phyloP scores from a whole-genome alignment of 2,888 invertebrate genomes.

The Podotricha telesiphe region DNA sequence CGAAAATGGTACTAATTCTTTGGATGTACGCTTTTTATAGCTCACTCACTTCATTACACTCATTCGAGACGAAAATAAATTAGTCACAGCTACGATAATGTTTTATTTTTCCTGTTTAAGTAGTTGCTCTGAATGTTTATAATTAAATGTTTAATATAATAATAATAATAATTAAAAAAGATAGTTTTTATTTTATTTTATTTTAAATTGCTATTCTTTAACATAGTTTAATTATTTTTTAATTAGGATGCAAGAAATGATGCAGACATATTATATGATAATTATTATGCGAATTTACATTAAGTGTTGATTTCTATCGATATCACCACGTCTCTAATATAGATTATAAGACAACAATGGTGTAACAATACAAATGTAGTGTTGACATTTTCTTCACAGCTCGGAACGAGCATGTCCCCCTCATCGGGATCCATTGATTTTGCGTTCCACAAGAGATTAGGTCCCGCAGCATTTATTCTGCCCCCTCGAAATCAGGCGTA shows the following conservation, averaged over 20 bases:
- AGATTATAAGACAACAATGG: slow-evolving; percentile 47
- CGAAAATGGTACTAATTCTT: slow-evolving; percentile 11
- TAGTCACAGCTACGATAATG: slow-evolving; percentile 2
- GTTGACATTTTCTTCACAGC: slow-evolving; percentile 69
- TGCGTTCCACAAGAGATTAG: slow-evolving; percentile 70
- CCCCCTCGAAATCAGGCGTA: slow-evolving; percentile 50
- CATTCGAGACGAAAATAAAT: neutral
- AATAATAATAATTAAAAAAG: too few species aligned
- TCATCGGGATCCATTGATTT: slow-evolving; percentile 66
- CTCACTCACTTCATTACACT: neutral
- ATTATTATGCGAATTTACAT: neutral
- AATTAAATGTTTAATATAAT: too few species aligned
- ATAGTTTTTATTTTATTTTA: too few species aligned
- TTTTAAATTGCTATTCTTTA: neutral
- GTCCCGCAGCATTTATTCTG: slow-evolving; percentile 60
- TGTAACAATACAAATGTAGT: slow-evolving; percentile 60
- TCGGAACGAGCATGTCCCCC: slow-evolving; percentile 49
- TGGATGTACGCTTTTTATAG: neutral
- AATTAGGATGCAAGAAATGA: neutral
- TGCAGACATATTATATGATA: neutral
- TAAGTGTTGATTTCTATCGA: slow-evolving; percentile 23
- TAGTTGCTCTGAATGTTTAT: neutral
- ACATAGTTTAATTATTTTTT: neutral
- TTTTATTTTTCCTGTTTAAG: slow-evolving; percentile 18
- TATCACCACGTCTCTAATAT: slow-evolving; percentile 27